phyloP scores from a whole-genome alignment of 35 echinoderm and acorn worm genomes.

The Strongylocentrotus purpuratus region DNA sequence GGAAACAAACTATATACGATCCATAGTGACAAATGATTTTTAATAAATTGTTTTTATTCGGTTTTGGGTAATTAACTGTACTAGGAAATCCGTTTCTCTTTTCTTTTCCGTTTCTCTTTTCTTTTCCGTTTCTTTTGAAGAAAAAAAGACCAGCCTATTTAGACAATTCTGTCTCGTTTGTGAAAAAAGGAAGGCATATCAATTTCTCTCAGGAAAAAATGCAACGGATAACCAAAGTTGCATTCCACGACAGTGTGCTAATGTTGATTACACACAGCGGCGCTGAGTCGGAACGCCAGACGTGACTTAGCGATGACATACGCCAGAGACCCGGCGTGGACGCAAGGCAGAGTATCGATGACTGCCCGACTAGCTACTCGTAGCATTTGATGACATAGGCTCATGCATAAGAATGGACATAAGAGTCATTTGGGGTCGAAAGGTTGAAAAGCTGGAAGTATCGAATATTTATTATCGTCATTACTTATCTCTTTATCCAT shows the following conservation, averaged over 20 bases:
- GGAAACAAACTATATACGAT: no score
- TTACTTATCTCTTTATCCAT: background rate
- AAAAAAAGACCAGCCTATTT: no score
- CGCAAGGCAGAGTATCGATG: slow-evolving; percentile 16
- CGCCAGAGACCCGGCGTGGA: background rate
- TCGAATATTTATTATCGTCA: background rate
- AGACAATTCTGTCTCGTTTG: no score
- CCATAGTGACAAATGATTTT: no score
- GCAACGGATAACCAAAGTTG: background rate
- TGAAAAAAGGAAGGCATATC: no score
- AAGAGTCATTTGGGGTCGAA: background rate
- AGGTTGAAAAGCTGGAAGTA: slow-evolving; percentile 16
- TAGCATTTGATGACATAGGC: background rate
- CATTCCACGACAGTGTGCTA: slow-evolving; percentile 30
- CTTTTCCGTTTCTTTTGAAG: no score
- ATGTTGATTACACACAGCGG: slow-evolving; percentile 40
- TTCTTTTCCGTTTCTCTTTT: no score
- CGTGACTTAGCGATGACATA: slow-evolving; percentile 25
- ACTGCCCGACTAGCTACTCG: background rate
- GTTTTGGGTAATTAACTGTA: no score
- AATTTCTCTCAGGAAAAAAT: background rate
- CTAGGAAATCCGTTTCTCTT: no score
- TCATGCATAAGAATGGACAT: background rate
- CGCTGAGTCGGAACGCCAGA: slow-evolving; percentile 34
- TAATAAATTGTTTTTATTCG: no score